Percentiles rank a stretch among this genome's conserved stretches.
These are phyloP conservation scores for Ophonus ardosiacus DNA, from an alignment of 2,888 invertebrate species.

Conservation along the genomic window DNA sequence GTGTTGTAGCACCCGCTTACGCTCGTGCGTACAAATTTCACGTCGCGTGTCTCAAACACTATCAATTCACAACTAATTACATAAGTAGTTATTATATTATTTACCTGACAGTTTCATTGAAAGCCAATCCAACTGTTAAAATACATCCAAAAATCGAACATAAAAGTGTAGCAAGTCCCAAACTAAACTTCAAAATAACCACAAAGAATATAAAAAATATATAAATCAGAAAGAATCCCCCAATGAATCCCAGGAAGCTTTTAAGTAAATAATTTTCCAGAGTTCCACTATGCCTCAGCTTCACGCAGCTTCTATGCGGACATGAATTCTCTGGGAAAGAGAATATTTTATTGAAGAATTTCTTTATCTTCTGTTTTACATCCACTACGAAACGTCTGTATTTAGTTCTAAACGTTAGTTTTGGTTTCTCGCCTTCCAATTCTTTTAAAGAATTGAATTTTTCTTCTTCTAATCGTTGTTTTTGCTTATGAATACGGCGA, in stretches of 20 bases:
- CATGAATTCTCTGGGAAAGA: slow-evolving; percentile 71
- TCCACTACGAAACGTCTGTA: slow-evolving; percentile 76
- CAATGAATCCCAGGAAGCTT: slow-evolving; percentile 81
- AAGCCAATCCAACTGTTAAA: slow-evolving; percentile 83
- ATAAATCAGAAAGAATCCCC: slow-evolving; percentile 82
- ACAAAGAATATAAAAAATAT: slow-evolving; percentile 83
- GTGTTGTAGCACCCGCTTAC: too few relatives aligned
- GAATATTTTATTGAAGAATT: slow-evolving; percentile 71
- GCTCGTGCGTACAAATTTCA: too few relatives aligned
- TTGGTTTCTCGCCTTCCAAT: slow-evolving; percentile 74
- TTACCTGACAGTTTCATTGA: slow-evolving; percentile 78
- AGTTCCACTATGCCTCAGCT: slow-evolving; percentile 78
- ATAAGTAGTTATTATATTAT: slow-evolving; percentile 47
- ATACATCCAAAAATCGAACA: slow-evolving; percentile 81
- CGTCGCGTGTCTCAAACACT: too few relatives aligned
- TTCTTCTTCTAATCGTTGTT: slow-evolving; percentile 78
- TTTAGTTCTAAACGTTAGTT: slow-evolving; percentile 76
- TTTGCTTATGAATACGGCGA: slow-evolving; percentile 76
- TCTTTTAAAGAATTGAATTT: slow-evolving; percentile 78
- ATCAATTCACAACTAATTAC: neutral
- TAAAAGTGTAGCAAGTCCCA: slow-evolving; percentile 80
- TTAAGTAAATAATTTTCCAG: slow-evolving; percentile 81
- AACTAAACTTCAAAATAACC: slow-evolving; percentile 81
- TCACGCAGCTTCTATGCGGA: slow-evolving; percentile 72
- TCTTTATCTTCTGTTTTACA: slow-evolving; percentile 74